phyloP scores from a whole-genome alignment of 1,140 invertebrate species.

The Pomacea maculata region DNA sequence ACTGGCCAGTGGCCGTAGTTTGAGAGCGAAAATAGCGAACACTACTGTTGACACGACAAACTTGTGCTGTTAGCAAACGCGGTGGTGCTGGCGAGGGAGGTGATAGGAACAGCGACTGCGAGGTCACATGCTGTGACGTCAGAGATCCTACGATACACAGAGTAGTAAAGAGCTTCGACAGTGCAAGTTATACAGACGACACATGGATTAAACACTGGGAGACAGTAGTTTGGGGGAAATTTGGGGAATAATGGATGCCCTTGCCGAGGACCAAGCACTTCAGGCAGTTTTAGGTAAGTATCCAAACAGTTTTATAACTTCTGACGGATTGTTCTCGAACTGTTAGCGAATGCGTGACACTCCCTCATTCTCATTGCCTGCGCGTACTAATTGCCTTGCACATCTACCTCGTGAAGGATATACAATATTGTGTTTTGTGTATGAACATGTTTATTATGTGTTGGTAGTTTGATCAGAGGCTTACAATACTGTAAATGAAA shows the following conservation, averaged over 20 bases:
- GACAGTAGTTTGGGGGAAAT: not conserved
- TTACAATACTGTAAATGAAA: too few species aligned
- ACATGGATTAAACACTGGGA: slow-evolving; percentile 3
- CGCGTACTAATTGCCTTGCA: too few species aligned
- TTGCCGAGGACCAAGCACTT: slow-evolving; percentile 27
- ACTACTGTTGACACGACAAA: slow-evolving; percentile 3
- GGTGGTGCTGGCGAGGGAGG: not conserved
- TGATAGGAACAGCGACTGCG: not conserved
- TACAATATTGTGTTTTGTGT: too few species aligned
- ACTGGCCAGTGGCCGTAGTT: too few species aligned
- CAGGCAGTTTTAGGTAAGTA: slow-evolving; percentile 27
- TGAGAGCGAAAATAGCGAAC: too few species aligned
- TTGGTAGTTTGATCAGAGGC: too few species aligned
- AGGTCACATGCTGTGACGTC: not conserved
- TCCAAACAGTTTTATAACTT: not conserved
- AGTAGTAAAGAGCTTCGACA: not conserved
- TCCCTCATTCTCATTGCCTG: too few species aligned
- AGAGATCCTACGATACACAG: not conserved
- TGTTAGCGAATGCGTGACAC: too few species aligned
- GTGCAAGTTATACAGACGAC: not conserved
- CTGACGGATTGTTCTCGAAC: too few species aligned
- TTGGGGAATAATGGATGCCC: slow-evolving; percentile 24
- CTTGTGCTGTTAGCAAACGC: not conserved
- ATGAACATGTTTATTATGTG: too few species aligned
- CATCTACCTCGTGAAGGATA: too few species aligned